phyloP scores from a whole-genome alignment of 1,140 invertebrate species.

The Danaus melanippus region DNA sequence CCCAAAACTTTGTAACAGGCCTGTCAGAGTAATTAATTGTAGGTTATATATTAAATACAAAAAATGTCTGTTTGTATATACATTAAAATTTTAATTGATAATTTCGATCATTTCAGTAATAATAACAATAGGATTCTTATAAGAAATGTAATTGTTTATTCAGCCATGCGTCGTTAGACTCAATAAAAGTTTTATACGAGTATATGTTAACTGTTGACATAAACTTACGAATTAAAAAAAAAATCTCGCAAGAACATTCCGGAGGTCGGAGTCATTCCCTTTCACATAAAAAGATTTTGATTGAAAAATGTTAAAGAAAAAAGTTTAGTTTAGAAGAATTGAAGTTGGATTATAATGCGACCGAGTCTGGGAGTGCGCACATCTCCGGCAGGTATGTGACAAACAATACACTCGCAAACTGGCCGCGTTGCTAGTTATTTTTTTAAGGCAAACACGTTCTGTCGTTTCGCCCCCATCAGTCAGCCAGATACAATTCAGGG shows the following conservation, averaged over 20 bases:
- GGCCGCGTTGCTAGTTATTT: constrained; percentile 50
- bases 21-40: background rate
- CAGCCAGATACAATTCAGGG: constrained; percentile 30
- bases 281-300: background rate
- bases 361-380: constrained; percentile 33
- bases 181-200: constrained; percentile 3
- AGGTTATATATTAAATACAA: constrained; percentile 3
- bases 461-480: constrained; percentile 37
- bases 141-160: constrained; percentile 12
- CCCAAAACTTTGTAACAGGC: background rate
- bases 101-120: constrained; percentile 4
- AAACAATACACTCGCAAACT: constrained; percentile 41
- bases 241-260: constrained; percentile 54
- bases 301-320: constrained; percentile 20
- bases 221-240: constrained; percentile 42
- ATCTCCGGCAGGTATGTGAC: constrained; percentile 22
- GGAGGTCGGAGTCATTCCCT: constrained; percentile 28
- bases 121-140: constrained; percentile 21
- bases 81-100: background rate
- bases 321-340: constrained; percentile 34
- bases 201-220: constrained; percentile 15
- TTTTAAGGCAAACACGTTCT: constrained; percentile 52
- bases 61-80: background rate
- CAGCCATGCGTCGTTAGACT: background rate
- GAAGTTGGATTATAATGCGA: constrained; percentile 42